These are phyloP conservation scores for Dipodomys merriami DNA, from an alignment of 2,113 vertebrate species.

Conservation along the genomic window DNA sequence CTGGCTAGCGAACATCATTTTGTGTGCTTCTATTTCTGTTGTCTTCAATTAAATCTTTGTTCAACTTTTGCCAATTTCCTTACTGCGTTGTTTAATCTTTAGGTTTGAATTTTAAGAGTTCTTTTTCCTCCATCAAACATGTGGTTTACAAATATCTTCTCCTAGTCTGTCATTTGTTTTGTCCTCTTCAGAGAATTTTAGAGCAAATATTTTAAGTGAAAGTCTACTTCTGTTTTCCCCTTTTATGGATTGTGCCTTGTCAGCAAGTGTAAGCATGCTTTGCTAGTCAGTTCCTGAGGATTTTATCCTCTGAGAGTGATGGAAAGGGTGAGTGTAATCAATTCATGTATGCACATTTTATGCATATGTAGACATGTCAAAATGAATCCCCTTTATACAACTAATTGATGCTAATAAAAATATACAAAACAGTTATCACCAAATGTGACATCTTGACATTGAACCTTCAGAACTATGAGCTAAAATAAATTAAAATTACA, in stretches of 20 bases:
- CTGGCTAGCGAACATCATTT: neutral
- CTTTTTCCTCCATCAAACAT: neutral
- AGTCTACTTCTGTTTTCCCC: neutral
- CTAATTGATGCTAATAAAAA: too few relatives aligned
- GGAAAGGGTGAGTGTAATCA: too few relatives aligned
- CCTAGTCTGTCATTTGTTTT: neutral
- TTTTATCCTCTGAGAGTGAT: neutral
- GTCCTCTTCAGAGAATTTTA: neutral
- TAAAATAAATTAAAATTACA: too few relatives aligned
- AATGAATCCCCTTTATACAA: too few relatives aligned
- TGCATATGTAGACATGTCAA: too few relatives aligned
- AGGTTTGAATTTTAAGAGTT: neutral
- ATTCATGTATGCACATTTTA: too few relatives aligned
- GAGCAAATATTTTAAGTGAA: neutral
- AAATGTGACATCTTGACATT: too few relatives aligned
- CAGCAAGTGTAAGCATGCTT: neutral
- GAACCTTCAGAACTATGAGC: too few relatives aligned
- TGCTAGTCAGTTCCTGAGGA: neutral
- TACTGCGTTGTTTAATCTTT: conserved; percentile 31
- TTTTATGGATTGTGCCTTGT: neutral
- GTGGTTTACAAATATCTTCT: conserved; percentile 18
- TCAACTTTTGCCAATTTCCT: neutral
- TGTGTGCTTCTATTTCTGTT: neutral
- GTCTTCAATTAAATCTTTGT: conserved; percentile 24
- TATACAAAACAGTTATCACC: too few relatives aligned